Percentiles rank a stretch among this genome's conserved stretches.
Evolutionary conservation across 2,797 vertebrate species (phyloP).

Genomic region (Halcyon chelicuti): DNA sequence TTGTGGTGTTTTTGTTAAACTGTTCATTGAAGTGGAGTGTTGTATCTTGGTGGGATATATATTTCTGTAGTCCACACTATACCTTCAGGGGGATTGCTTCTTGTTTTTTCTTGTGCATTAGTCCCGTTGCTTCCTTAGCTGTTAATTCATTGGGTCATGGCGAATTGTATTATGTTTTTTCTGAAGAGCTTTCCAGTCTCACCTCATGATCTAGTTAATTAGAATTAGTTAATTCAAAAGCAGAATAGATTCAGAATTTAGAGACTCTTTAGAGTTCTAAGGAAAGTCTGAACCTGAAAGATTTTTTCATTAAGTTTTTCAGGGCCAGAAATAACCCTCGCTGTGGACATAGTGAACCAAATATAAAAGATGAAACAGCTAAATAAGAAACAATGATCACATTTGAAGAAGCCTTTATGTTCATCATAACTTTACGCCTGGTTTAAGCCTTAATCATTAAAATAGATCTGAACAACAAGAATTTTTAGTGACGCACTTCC

Average conservation of each 20-base stretch:
- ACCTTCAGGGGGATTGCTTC: neutral
- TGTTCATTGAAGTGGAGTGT: neutral
- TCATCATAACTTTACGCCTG: neutral
- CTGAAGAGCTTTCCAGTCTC: neutral
- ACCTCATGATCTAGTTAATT: neutral
- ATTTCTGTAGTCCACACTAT: neutral
- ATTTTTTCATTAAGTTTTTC: neutral
- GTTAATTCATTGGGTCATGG: neutral
- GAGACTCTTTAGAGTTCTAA: neutral
- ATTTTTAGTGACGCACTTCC: neutral
- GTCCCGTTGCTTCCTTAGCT: neutral
- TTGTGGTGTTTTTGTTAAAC: neutral
- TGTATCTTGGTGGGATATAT: neutral
- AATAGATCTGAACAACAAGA: neutral
- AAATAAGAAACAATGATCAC: fast-evolving
- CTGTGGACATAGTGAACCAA: neutral
- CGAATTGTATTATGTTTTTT: neutral
- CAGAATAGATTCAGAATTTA: neutral
- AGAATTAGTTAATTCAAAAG: neutral
- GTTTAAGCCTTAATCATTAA: neutral
- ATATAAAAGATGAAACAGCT: neutral
- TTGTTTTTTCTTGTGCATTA: neutral
- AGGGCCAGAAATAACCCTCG: neutral
- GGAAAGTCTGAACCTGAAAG: neutral
- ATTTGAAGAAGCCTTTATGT: neutral